phyloP scores from a whole-genome alignment of 2,797 vertebrate genomes.

The Rhabdophis nuchalis region DNA sequence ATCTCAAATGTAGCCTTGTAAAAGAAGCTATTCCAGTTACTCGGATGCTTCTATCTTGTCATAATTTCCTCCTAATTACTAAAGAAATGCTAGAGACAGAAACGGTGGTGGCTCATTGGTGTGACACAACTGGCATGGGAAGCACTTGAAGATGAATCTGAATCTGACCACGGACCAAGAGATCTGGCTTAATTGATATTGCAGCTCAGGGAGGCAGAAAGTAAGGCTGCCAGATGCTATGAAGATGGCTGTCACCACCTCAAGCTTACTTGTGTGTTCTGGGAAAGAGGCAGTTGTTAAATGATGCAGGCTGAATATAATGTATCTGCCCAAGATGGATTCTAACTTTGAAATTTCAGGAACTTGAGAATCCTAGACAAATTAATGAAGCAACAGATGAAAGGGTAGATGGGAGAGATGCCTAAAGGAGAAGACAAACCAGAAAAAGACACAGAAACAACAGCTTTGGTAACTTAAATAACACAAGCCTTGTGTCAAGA shows the following conservation, averaged over 20 bases:
- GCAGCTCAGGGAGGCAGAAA: neutral
- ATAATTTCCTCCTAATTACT: neutral
- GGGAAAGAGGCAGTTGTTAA: neutral
- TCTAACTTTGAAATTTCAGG: neutral
- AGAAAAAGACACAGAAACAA: neutral
- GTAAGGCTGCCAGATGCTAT: neutral
- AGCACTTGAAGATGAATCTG: neutral
- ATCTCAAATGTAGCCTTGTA: neutral
- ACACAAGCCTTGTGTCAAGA: neutral
- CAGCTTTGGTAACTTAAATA: slow-evolving; percentile 2
- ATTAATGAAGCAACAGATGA: neutral
- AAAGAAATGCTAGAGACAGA: neutral
- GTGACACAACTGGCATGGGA: neutral
- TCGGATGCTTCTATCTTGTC: neutral
- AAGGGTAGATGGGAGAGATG: neutral
- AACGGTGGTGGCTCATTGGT: neutral
- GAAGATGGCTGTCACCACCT: neutral
- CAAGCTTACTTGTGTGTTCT: neutral
- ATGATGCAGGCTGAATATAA: neutral
- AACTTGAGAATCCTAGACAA: neutral
- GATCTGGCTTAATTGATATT: neutral
- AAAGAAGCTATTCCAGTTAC: neutral
- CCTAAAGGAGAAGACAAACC: neutral
- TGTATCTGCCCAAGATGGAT: neutral
- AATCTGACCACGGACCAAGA: neutral